A percentile compares a stretch with the other conserved stretches of the same genome.
Evolutionary conservation across 2,797 vertebrate species (phyloP).

Genomic region (Cuniculus paca): DNA sequence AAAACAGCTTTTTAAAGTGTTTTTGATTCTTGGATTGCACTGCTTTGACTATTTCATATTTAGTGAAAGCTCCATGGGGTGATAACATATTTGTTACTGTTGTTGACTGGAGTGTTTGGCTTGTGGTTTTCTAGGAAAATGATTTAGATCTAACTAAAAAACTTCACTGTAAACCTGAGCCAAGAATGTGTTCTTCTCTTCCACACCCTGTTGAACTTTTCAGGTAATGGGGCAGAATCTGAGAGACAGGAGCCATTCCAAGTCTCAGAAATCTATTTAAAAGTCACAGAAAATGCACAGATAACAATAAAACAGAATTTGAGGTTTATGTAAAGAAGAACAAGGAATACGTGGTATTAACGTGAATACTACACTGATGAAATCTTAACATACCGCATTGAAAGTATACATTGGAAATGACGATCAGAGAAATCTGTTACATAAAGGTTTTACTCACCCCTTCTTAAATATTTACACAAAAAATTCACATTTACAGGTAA

Average conservation of each 20-base stretch:
- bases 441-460: not conserved
- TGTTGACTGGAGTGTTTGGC: not conserved
- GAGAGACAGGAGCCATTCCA: not conserved
- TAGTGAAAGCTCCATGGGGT: not conserved
- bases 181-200: not conserved
- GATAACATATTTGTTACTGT: not conserved
- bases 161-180: not conserved
- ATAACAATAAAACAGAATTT: not conserved
- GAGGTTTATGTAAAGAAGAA: constrained; percentile 13
- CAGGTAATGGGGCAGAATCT: not conserved
- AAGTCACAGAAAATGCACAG: not conserved
- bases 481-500: not conserved
- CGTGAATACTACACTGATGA: not conserved
- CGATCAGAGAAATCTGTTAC: not conserved
- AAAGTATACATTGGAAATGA: not conserved
- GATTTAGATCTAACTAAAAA: not conserved
- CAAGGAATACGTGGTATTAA: not conserved
- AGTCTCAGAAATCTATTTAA: not conserved
- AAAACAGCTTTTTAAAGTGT: not conserved
- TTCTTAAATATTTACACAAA: not conserved
- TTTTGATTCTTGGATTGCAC: not conserved
- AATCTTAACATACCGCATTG: not conserved
- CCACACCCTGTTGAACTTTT: not conserved
- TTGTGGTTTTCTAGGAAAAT: not conserved
- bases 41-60: not conserved